phyloP scores from a whole-genome alignment of 2,888 invertebrate genomes.

The Morpho achilles region DNA sequence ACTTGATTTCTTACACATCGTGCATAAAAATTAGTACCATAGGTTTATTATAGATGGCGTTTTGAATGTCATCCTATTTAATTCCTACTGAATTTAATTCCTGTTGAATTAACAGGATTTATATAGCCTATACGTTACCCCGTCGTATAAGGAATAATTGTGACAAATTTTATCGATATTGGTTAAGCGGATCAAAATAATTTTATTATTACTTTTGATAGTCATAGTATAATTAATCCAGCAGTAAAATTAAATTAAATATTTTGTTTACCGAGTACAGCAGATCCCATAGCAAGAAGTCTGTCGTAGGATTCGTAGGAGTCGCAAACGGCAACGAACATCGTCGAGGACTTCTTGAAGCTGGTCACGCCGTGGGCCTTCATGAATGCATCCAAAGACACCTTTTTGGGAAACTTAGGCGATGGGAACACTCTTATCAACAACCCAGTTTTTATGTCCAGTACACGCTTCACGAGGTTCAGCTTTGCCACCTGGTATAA shows the following conservation, averaged over 20 bases:
- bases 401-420: conserved; percentile 28
- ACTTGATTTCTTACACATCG: too few species aligned
- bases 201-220: too few species aligned
- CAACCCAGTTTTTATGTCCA: conserved; percentile 33
- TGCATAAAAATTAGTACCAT: too few species aligned
- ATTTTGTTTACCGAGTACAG: conserved; percentile 22
- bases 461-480: conserved; percentile 37
- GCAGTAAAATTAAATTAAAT: not conserved
- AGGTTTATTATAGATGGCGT: too few species aligned
- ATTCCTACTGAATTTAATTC: too few species aligned
- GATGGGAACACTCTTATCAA: conserved; percentile 34
- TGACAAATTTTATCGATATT: too few species aligned
- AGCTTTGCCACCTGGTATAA: conserved; percentile 36
- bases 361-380: conserved; percentile 31
- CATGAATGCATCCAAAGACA: conserved; percentile 31
- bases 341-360: conserved; percentile 33
- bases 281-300: conserved; percentile 25
- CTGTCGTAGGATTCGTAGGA: conserved; percentile 35
- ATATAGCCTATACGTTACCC: too few species aligned
- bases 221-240: too few species aligned
- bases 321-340: conserved; percentile 32
- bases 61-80: too few species aligned
- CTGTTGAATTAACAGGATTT: too few species aligned
- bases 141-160: too few species aligned
- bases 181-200: too few species aligned